Evolutionary conservation across 1,140 invertebrate species (phyloP), one percentile per base, ranked within the genome.

Genomic region (Apolygus lucorum): DNA sequence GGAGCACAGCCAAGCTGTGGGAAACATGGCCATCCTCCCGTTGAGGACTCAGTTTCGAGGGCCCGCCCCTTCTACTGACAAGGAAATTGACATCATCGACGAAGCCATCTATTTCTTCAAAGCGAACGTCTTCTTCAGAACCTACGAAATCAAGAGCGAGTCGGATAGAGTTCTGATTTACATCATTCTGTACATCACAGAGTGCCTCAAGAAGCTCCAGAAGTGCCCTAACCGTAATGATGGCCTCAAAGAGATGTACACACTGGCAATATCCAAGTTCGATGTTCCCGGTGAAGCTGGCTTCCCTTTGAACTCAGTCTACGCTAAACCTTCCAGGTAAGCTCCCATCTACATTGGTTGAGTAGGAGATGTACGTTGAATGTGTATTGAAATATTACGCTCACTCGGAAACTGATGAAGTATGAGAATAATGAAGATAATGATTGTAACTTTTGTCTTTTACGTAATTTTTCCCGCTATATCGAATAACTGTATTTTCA

Each of bases 121-220:
- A 83, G 95, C 98, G 1, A 99, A 99, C 82, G 96, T 99, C 4
- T 99, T 99, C 80, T 99, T 99, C 78, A 88, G 95, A 74, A 98
- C 95, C 54, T 99, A 98, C 80, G 96, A 99, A 83, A 96, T 99
- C 68, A 98, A 97, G 90, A 95, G 89, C 76, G 93, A 97, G 80
- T 88, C 94, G 24, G 96, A 99, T 78, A 85, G 96, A 76, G 92
- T 97, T 28, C 81, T 99, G 2, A 99, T 99, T 72, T 99, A 99
- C 77, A 87, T 99, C 28, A 99, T 95, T 0, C 80, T 99, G n/a
- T 99, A 99, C 78, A 95, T 99, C 73, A 98, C 93, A 0, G 98
- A 99, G 81, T 99, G 97, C 78, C 81, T 99, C 49, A 99, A 99
- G 77, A 90, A 90, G 76, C 79, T 99, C 14, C 93, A 96, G 77